phyloP scores from a whole-genome alignment of 2,113 vertebrate species.

The Neogobius melanostomus region DNA sequence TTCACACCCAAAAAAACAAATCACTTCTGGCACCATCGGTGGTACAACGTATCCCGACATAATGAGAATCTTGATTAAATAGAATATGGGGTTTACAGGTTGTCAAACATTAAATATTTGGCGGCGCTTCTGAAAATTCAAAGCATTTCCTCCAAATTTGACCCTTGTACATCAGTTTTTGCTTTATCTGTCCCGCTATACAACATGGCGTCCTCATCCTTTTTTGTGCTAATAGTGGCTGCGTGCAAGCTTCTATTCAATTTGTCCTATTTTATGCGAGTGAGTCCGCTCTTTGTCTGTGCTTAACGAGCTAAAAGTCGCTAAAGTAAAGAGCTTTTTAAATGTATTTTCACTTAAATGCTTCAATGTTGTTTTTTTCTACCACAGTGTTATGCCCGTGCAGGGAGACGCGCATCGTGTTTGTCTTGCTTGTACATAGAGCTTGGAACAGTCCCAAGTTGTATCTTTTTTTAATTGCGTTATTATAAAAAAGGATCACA shows the following conservation, averaged over 20 bases:
- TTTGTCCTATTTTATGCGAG: slow-evolving; percentile 24
- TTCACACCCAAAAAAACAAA: no score
- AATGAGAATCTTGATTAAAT: no score
- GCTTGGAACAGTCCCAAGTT: slow-evolving; percentile 55
- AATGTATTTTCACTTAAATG: slow-evolving; percentile 25
- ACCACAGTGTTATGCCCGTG: slow-evolving; percentile 47
- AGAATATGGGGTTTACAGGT: no score
- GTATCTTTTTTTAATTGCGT: slow-evolving; percentile 75
- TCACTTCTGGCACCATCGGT: no score
- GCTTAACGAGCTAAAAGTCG: slow-evolving; percentile 16
- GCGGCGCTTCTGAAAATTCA: no score
- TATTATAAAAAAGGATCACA: slow-evolving; percentile 59
- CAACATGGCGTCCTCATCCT: slow-evolving; percentile 17
- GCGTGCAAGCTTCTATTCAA: slow-evolving; percentile 16
- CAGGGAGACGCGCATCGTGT: slow-evolving; percentile 53
- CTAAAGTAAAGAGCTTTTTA: slow-evolving; percentile 20
- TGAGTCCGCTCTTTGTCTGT: slow-evolving; percentile 1
- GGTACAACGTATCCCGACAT: no score
- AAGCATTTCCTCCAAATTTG: no score
- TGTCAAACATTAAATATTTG: no score
- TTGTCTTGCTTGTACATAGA: slow-evolving; percentile 67
- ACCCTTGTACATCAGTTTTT: no score
- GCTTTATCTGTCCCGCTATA: background rate
- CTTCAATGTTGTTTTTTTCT: slow-evolving; percentile 24
- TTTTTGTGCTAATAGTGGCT: slow-evolving; percentile 4